Evolutionary conservation across 1,140 invertebrate genomes (phyloP).

Genomic region (Sitophilus oryzae): DNA sequence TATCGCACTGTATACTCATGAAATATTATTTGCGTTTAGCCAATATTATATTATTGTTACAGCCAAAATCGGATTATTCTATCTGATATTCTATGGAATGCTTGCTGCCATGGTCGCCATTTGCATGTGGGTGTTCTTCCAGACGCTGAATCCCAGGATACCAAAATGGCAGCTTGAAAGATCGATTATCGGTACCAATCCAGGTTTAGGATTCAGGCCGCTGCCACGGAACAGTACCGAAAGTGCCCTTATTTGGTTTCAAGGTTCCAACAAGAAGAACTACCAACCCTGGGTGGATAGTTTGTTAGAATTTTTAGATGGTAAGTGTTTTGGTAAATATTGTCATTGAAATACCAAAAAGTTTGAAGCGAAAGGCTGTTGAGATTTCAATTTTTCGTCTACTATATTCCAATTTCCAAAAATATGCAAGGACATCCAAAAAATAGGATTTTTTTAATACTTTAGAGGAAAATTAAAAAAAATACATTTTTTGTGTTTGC

Average conservation of each 20-base stretch:
- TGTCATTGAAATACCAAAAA: too few species aligned
- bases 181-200: slow-evolving; percentile 87
- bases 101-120: slow-evolving; percentile 81
- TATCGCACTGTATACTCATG: neutral
- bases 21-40: too few species aligned
- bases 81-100: slow-evolving; percentile 83
- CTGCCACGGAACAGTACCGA: slow-evolving; percentile 87
- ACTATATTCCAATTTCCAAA: too few species aligned
- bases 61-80: slow-evolving; percentile 90
- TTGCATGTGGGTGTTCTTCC: slow-evolving; percentile 86
- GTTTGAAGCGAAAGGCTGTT: too few species aligned
- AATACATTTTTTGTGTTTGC: too few species aligned
- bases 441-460: too few species aligned
- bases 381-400: too few species aligned
- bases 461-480: too few species aligned
- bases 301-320: slow-evolving; percentile 64
- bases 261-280: slow-evolving; percentile 69
- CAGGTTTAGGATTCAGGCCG: slow-evolving; percentile 88
- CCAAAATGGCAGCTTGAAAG: slow-evolving; percentile 76
- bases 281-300: slow-evolving; percentile 72
- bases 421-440: too few species aligned
- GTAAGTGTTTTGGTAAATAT: too few species aligned
- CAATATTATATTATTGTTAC: slow-evolving; percentile 24
- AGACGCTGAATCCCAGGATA: slow-evolving; percentile 79
- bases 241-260: slow-evolving; percentile 91